Base-by-base conservation (phyloP, 2,113 vertebrate genomes). In the Eidolon helvum region DNA sequence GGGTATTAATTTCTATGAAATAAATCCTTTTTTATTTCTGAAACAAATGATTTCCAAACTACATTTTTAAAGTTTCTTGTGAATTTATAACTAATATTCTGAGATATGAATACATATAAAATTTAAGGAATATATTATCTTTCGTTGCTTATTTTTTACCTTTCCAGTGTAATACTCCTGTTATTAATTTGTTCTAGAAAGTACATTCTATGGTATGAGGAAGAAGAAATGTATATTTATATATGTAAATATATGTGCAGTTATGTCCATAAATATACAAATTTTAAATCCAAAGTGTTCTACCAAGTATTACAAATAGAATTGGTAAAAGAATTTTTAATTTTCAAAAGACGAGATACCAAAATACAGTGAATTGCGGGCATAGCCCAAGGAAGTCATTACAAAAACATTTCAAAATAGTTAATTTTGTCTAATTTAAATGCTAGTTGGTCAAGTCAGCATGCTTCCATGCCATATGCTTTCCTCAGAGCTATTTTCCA, bases 401-500 rank as follows among this genome's bases (percentile, higher is more conserved):
- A 78, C 83, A 68, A 85, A 86, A 85, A 71, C 50, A 84, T 86
- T 94, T 92, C 69, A 65, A 65, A 87, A 61, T 61, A 43, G 55
- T 90, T 95, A 65, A 84, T 95, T 91, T 93, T 50, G 63, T 91
- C 74, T 93, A 14, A 59, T 87, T 95, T 92, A 80, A 69, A 87
- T 92, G 75, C 48, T 94, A 40, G 57, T 89, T 94, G 69, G 80
- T 92, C 86, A 91, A 75, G 35, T 92, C 77, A 94, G 77, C 66
- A 75, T 48, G 40, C 28, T 78, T 53, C n/a, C 38, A 45, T 82
- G 79, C 66, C 61, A 95, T 97, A 93, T 95, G 94, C 86, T 95
- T 91, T 93, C 45, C 78, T 95, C 61, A 57, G 91, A 95, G 89
- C 74, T 98, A 69, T 94, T 97, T 96, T 96, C 91, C 35, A 77